These are phyloP conservation scores for Pocota personata DNA, from an alignment of 2,888 invertebrate species.

Conservation along the genomic window DNA sequence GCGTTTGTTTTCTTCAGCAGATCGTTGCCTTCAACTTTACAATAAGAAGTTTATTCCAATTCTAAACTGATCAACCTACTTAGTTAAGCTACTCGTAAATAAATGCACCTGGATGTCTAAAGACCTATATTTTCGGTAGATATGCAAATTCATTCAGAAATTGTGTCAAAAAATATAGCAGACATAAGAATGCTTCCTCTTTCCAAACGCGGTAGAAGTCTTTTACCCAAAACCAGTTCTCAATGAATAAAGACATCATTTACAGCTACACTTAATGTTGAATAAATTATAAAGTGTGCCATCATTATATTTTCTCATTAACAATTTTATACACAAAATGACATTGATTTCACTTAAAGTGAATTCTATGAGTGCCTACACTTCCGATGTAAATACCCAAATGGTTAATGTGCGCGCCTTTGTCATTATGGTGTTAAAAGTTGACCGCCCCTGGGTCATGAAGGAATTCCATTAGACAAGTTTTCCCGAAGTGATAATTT, in stretches of 20 bases:
- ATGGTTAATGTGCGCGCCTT: background rate
- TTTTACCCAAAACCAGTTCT: constrained; percentile 12
- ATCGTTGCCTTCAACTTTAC: background rate
- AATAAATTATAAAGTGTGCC: constrained; percentile 63
- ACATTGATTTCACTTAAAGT: constrained; percentile 60
- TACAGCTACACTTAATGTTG: constrained; percentile 24
- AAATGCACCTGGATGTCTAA: background rate
- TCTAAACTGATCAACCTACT: background rate
- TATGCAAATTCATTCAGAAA: constrained; percentile 26
- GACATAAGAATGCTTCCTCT: constrained; percentile 2
- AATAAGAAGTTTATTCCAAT: background rate
- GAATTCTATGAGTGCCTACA: background rate
- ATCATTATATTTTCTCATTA: constrained; percentile 31
- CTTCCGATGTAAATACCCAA: background rate
- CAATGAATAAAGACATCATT: background rate
- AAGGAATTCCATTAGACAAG: constrained; percentile 23
- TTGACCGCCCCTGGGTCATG: background rate
- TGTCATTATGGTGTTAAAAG: background rate
- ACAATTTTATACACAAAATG: constrained; percentile 46
- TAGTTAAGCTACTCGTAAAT: no score
- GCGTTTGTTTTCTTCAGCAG: background rate
- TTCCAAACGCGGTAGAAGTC: background rate
- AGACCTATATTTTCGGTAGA: background rate
- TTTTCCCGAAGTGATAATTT: constrained; percentile 36
- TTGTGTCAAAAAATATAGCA: constrained; percentile 24